Base-by-base conservation (phyloP, 30 jellyfish, hydroid and myxozoan species). In the Aurelia sp. region DNA sequence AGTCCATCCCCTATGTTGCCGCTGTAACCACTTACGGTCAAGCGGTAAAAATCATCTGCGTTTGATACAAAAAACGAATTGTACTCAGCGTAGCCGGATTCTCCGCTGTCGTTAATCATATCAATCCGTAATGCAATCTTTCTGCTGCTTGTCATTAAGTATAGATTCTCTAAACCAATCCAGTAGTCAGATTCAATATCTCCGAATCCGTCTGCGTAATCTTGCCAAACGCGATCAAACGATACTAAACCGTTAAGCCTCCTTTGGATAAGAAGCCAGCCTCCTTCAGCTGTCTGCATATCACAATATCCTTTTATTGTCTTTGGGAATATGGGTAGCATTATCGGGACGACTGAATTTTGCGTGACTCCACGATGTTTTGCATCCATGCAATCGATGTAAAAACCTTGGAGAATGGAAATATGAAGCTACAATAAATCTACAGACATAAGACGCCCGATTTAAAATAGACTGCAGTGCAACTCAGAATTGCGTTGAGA, bases 371-470 rank as follows among this genome's bases (percentile, higher is more conserved):
- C 84, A 6, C 20, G 71, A 17, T 41, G 21, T 41, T 73, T 47
- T 50, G 84, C 84, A 50, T 73, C 84, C 20, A 51, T 15, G 84
- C 84, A 73, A 21, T 73, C 71, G 3, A 31, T 73, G 18, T 41
- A 50, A 52, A 13, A 73, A 17, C 84, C 84, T 73, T 21, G 23
- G 55, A 44, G 13, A 41, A 71, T 44, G 55, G 55, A 44, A 13
- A 44, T 10, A 44, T 4, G 16, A 44, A 44, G 9, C 8, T 44
- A 10, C 9, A 10, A 44, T 44, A 40, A 27, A 27, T 27, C 33
- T 27, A 27, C 33, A 27, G 1, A 27, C 33, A 27, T 27, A 27
- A 27, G 33, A 27, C 33, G 33, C 33, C 33, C 2, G 33, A 27
- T 27, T 27, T 27, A 27, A 27, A 27, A 27, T 2, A 27, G 33